A percentile compares a stretch with the other conserved stretches of the same genome.
Evolutionary conservation across 2,888 invertebrate genomes (phyloP).

Genomic region (Phasia obesa): DNA sequence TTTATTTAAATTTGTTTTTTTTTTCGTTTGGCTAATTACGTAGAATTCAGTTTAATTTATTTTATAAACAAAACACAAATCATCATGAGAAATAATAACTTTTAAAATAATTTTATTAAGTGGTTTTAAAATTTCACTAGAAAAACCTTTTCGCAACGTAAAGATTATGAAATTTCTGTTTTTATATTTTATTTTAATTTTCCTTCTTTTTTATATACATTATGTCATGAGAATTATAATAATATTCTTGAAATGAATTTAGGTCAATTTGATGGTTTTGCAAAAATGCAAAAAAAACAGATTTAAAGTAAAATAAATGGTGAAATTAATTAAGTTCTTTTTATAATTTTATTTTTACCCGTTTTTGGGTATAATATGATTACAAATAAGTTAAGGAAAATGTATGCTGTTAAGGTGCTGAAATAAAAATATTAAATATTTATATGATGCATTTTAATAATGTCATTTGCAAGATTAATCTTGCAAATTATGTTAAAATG

Average conservation of each 20-base stretch:
- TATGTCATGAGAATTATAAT: slow-evolving; percentile 42
- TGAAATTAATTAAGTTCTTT: no score
- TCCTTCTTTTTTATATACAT: neutral
- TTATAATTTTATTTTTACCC: no score
- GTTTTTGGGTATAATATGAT: no score
- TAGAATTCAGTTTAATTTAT: slow-evolving; percentile 40
- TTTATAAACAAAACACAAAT: slow-evolving; percentile 53
- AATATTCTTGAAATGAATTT: slow-evolving; percentile 22
- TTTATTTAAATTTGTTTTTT: slow-evolving; percentile 13
- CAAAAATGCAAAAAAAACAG: neutral
- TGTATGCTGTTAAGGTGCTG: no score
- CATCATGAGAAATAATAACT: slow-evolving; percentile 58
- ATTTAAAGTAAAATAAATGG: no score
- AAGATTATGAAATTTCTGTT: slow-evolving; percentile 12
- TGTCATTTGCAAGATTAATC: no score
- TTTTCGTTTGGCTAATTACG: slow-evolving; percentile 34
- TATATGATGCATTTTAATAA: no score
- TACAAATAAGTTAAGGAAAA: no score
- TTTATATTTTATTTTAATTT: neutral
- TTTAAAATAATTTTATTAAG: slow-evolving; percentile 33
- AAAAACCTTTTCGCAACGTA: slow-evolving; percentile 39
- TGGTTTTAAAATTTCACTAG: slow-evolving; percentile 59
- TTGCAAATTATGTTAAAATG: no score
- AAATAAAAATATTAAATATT: no score
- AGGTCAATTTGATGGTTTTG: slow-evolving; percentile 9